Conservation (phyloP, 1,140 invertebrate genomes). For the Hesperophylax magnus region DNA sequence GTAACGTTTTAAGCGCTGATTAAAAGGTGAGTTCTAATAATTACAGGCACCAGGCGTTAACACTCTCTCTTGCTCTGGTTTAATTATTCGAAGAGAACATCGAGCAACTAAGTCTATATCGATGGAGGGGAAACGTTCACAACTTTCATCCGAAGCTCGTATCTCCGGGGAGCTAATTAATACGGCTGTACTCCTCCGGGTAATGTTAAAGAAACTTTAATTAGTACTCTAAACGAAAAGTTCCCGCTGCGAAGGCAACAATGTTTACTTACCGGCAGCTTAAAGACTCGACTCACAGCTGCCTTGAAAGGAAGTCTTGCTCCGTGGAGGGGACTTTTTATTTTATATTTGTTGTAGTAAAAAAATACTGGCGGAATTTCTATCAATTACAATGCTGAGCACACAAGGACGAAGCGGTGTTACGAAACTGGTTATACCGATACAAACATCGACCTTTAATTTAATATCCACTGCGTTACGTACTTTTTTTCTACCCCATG, state of each 20-base stretch:
- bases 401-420: constrained; percentile 4
- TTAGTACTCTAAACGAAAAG: constrained; percentile 21
- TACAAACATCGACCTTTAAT: no score
- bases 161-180: background rate
- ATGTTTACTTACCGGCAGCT: background rate
- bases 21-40: no score
- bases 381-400: constrained; percentile 22
- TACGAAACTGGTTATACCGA: no score
- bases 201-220: constrained; percentile 14
- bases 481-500: no score
- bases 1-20: no score
- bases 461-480: no score
- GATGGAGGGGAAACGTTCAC: no score
- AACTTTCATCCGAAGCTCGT: no score
- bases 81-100: no score
- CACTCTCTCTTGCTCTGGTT: no score
- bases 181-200: background rate
- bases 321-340: background rate
- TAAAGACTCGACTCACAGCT: background rate
- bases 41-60: no score
- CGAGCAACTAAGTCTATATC: no score
- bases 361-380: constrained; percentile 25
- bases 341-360: background rate
- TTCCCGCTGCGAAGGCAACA: constrained; percentile 7
- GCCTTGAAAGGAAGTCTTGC: constrained; percentile 12